Evolutionary conservation across 2,797 vertebrate species (phyloP).

Genomic region (Gymnothorax reevesii): DNA sequence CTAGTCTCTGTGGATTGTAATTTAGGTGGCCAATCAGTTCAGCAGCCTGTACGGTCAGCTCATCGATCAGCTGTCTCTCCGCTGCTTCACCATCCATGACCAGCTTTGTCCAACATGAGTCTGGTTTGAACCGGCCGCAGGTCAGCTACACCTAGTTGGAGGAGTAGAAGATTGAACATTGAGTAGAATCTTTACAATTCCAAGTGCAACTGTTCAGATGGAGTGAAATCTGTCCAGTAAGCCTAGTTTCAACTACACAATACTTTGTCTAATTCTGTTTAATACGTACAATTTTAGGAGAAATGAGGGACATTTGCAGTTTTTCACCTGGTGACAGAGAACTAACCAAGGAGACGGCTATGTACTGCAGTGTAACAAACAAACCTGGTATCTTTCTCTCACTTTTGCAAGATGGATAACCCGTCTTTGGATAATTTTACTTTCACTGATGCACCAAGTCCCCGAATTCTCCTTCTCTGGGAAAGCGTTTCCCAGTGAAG

Average conservation of each 20-base stretch:
- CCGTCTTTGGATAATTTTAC: background rate
- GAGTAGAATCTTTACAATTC: too few relatives aligned
- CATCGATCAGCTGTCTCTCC: too few relatives aligned
- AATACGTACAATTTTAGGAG: background rate
- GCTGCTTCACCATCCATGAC: too few relatives aligned
- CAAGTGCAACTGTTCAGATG: too few relatives aligned
- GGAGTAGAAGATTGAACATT: too few relatives aligned
- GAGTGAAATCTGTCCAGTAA: too few relatives aligned
- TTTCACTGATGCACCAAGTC: background rate
- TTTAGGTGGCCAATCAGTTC: too few relatives aligned
- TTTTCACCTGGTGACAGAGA: background rate
- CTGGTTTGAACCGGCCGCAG: too few relatives aligned
- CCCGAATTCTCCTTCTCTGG: background rate
- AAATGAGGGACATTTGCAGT: background rate
- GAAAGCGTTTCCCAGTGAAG: background rate
- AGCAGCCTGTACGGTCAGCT: too few relatives aligned
- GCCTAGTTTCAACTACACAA: background rate
- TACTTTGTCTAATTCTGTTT: background rate
- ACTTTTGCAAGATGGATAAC: background rate
- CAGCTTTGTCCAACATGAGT: too few relatives aligned
- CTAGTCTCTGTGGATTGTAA: too few relatives aligned
- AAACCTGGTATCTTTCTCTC: background rate
- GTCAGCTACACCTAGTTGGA: too few relatives aligned
- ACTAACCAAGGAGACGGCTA: background rate
- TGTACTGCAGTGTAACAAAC: background rate